A percentile compares a stretch with the other conserved stretches of the same genome.
phyloP scores from a whole-genome alignment of 2,797 vertebrate genomes.

The Lithobates pipiens region DNA sequence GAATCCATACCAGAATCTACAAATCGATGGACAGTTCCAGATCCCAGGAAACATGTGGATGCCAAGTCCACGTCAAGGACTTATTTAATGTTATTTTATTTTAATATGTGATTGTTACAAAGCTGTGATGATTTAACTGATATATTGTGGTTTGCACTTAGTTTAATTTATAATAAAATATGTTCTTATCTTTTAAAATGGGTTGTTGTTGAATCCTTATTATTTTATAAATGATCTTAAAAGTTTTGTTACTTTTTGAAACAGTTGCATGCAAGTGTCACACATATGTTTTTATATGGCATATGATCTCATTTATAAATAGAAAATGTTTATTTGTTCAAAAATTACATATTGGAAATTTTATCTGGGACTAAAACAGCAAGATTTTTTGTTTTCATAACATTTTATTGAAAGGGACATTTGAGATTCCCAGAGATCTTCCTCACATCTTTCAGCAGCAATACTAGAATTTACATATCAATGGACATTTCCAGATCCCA shows the following conservation, averaged over 20 bases:
- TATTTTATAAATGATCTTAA: too few relatives aligned
- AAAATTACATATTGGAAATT: too few relatives aligned
- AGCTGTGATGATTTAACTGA: neutral
- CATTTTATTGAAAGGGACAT: too few relatives aligned
- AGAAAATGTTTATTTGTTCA: too few relatives aligned
- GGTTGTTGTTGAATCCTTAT: too few relatives aligned
- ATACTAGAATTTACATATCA: neutral
- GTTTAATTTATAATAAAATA: neutral
- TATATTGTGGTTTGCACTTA: neutral
- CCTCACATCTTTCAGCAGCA: neutral
- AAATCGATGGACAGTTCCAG: neutral
- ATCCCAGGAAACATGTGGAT: neutral
- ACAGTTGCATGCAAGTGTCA: too few relatives aligned
- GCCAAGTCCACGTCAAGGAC: neutral
- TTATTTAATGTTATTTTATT: neutral
- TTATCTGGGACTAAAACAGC: too few relatives aligned
- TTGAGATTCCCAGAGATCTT: neutral
- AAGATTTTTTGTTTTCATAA: too few relatives aligned
- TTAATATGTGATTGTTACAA: neutral
- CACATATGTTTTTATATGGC: too few relatives aligned
- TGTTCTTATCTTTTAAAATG: neutral
- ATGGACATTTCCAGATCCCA: neutral
- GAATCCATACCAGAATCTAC: neutral
- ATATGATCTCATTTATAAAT: too few relatives aligned
- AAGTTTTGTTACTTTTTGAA: too few relatives aligned